Conservation (phyloP, 2,888 invertebrate genomes). For the Nudaria mundana region DNA sequence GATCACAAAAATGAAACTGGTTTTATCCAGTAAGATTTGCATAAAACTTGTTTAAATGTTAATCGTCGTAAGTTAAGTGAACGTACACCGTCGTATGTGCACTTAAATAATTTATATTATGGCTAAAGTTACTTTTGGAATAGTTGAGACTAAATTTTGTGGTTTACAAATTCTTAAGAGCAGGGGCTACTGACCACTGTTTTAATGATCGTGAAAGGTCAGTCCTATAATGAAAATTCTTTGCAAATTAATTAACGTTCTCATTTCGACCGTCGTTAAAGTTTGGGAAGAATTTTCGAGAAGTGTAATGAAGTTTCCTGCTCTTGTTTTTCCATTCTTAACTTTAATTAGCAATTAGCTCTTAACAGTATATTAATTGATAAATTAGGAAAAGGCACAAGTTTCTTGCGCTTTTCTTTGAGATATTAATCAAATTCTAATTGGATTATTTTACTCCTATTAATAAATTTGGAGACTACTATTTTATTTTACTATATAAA, state of each 20-base stretch:
- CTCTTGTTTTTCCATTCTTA: not conserved
- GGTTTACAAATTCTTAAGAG: slow-evolving; percentile 16
- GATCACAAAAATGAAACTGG: slow-evolving; percentile 58
- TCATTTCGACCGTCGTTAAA: slow-evolving; percentile 8
- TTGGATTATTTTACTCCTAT: too few species aligned
- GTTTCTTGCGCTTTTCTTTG: not conserved
- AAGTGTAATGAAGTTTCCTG: slow-evolving; percentile 3
- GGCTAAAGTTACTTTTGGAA: slow-evolving; percentile 24
- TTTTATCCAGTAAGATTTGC: slow-evolving; percentile 62
- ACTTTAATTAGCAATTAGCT: not conserved
- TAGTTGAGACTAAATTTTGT: slow-evolving; percentile 19
- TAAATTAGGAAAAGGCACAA: not conserved
- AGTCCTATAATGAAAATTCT: slow-evolving; percentile 10
- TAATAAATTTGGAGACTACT: too few species aligned
- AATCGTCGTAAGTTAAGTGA: slow-evolving; percentile 52
- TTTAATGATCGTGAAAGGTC: slow-evolving; percentile 13
- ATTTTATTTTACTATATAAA: too few species aligned
- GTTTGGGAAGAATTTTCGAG: slow-evolving; percentile 2
- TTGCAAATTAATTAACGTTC: slow-evolving; percentile 12
- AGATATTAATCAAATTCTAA: not conserved
- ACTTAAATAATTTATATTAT: slow-evolving; percentile 34
- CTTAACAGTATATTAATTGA: not conserved
- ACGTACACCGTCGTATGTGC: slow-evolving; percentile 31
- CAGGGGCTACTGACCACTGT: slow-evolving; percentile 6
- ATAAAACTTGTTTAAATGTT: slow-evolving; percentile 80